A percentile compares a stretch with the other conserved stretches of the same genome.
Evolutionary conservation across 2,888 invertebrate species (phyloP).

Genomic region (Carabus problematicus): DNA sequence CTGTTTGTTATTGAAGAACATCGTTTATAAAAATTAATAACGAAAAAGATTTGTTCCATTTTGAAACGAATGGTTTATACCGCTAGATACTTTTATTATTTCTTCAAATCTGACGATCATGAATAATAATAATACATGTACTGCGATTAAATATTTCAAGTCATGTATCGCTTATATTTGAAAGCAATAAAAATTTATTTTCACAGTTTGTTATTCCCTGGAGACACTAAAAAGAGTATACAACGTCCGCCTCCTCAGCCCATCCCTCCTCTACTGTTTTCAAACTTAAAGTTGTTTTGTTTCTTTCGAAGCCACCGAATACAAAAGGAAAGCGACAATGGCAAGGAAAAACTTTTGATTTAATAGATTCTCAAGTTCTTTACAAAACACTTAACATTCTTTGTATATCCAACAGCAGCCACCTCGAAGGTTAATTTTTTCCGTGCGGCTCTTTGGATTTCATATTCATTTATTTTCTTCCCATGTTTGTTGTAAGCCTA

Average conservation of each 20-base stretch:
- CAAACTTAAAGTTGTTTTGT: slow-evolving; percentile 32
- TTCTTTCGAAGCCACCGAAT: slow-evolving; percentile 22
- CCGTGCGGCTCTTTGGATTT: background rate
- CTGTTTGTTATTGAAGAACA: too few species aligned
- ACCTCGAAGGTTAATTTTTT: slow-evolving; percentile 33
- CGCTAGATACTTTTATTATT: too few species aligned
- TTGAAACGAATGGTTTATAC: too few species aligned
- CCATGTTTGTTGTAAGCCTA: too few species aligned
- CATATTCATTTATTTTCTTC: slow-evolving; percentile 8
- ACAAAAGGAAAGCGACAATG: slow-evolving; percentile 28
- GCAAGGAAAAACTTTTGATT: slow-evolving; percentile 36
- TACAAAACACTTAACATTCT: slow-evolving; percentile 39
- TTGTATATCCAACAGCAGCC: slow-evolving; percentile 14
- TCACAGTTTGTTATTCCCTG: too few species aligned
- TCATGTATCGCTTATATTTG: background rate
- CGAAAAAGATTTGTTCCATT: too few species aligned
- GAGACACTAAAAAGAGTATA: too few species aligned
- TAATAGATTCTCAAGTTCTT: slow-evolving; percentile 41
- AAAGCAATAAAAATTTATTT: background rate
- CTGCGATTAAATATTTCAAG: too few species aligned
- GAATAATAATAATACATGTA: too few species aligned
- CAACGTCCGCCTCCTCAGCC: too few species aligned
- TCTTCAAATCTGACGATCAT: too few species aligned
- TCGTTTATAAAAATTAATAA: too few species aligned
- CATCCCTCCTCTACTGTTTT: background rate